Evolutionary conservation across 1,140 invertebrate genomes (phyloP), one percentile per base, ranked within the genome.

Genomic region (Lepidurus arcticus): DNA sequence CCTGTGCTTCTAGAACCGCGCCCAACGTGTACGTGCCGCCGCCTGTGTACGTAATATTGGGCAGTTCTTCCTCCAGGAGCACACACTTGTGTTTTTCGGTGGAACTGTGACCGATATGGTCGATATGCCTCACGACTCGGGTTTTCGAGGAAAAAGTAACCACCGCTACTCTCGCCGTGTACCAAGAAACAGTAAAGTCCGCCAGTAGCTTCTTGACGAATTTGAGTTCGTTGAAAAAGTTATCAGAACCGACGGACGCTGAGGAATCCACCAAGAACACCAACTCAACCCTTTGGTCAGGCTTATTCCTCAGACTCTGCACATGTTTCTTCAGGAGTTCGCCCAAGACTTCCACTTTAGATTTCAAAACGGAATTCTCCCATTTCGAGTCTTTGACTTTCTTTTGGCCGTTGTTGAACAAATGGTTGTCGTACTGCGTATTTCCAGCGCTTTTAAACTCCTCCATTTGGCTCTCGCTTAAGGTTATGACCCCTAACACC

Each of bases 161-260:
- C 16, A 92, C 84, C 3, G 90, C 87, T 6, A 92, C 88, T 79
- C 90, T 84, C 0, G 91, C 91, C 16, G 88, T 85, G 80, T 89
- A 87, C 42, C 86, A 85, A 76, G 90, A 89, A 3, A 92, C 89
- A 0, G 88, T 90, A 79, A 92, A 90, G 83, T 92, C 90, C 7
- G 90, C 88, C n/a, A 92, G 80, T 1, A 92, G 83, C 82, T 91
- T 91, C 80, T 88, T 88, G 4, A 92, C 90, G 83, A 92, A 92
- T 81, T 89, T 90, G 44, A 92, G 82, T 83, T 92, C 91, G 80
- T 89, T 90, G 78, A 85, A 85, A 83, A 92, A 92, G 83, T 92
- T 91, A 4, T 87, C 84, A 73, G 86, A 83, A 2, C 91, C 91
- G 3, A 92, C 89, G 75, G 89, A 90, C 0, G 89, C 89, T 2